phyloP scores from a whole-genome alignment of 2,888 invertebrate genomes.

The Phengaris alcon region DNA sequence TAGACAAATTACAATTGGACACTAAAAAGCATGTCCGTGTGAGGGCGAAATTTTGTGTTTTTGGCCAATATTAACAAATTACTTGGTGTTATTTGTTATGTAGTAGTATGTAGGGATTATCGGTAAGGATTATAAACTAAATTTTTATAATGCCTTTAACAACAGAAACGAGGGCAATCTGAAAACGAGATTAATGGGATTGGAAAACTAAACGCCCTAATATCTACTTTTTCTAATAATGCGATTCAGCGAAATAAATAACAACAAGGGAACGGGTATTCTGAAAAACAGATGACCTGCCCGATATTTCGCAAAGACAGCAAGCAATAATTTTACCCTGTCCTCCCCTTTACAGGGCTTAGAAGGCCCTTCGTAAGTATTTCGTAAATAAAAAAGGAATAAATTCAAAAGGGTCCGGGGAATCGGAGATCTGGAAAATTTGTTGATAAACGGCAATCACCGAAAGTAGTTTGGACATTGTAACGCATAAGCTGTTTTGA shows the following conservation, averaged over 20 bases:
- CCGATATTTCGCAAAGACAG: constrained; percentile 36
- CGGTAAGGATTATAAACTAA: too few species aligned
- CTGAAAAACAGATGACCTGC: constrained; percentile 34
- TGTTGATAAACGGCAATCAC: constrained; percentile 32
- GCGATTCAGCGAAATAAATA: constrained; percentile 30
- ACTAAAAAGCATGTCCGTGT: too few species aligned
- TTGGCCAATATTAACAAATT: too few species aligned
- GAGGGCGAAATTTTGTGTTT: too few species aligned
- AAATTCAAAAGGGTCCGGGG: constrained; percentile 31
- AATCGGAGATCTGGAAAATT: constrained; percentile 31
- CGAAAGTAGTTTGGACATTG: constrained; percentile 28
- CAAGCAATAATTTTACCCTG: constrained; percentile 36
- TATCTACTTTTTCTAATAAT: constrained; percentile 12
- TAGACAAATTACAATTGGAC: too few species aligned
- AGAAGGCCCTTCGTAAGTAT: constrained; percentile 31
- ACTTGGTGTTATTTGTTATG: too few species aligned
- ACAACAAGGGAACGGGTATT: constrained; percentile 29
- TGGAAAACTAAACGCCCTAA: not conserved
- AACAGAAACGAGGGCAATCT: not conserved
- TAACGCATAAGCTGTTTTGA: constrained; percentile 24
- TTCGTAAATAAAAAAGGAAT: constrained; percentile 32
- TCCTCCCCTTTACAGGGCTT: constrained; percentile 31
- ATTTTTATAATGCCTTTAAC: not conserved
- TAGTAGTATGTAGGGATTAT: too few species aligned
- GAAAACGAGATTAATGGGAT: not conserved